Evolutionary conservation across 2,797 vertebrate species (phyloP), one percentile per base, ranked within the genome.

Genomic region (Synanceia verrucosa): DNA sequence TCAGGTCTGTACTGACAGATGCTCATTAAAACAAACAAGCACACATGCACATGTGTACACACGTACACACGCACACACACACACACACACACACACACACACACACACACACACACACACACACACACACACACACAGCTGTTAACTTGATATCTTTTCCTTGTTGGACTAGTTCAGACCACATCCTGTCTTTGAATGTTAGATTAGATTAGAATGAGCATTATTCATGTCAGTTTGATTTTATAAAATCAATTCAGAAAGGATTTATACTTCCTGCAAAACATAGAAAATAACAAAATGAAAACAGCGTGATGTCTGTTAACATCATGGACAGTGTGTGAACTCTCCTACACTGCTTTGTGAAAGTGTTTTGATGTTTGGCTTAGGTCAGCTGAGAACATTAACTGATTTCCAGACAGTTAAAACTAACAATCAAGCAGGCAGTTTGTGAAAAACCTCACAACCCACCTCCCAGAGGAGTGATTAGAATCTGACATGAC

Each of bases 1-100:
- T 84, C 82, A 79, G 84, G 84, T 78, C 86, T 89, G 84, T 59
- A 69, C 90, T 78, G 88, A 91, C 92, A 92, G 90, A 91, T 86
- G 92, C 88, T 93, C 89, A 92, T 93, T 93, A 92, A 84, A 89
- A 90, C 85, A 85, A 84, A 88, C 88, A 82, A 68, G 70, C 83
- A 43, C 65, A 67, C 65, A 9, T 5, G 5, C 31, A 21, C 28
- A 34, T 31, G 23, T 56, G 9, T 24, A 24, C 37, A 43, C 73
- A 37, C 19, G 10, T 10, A 9, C 14, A n/a, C 43, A 47, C 51
- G 12, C 39, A 41, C 31, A 11, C 56, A 16, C 48, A 66, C 59
- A 60, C 51, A 16, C 21, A 51, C 53, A 50, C 65, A 63, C n/a
- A 74, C 43, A 43, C 29, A 11, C 26, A 18, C 29, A 41, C 68